Percentiles rank a stretch among this genome's conserved stretches.
Conservation (phyloP, 2,888 invertebrate species). For the Margaritifera margaritifera region DNA sequence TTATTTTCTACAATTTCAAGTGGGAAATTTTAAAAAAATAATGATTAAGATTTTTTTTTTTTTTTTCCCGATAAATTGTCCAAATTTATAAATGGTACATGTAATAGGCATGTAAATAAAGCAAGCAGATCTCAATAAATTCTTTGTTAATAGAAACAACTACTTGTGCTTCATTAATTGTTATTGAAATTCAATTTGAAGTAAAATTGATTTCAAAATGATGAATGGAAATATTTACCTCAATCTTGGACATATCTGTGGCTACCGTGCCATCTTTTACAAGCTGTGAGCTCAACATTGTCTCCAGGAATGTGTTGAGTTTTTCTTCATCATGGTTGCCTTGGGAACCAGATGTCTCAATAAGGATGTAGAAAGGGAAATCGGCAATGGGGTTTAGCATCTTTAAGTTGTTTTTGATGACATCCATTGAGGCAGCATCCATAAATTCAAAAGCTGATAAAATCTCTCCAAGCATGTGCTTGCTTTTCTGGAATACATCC, state of each 20-base stretch:
- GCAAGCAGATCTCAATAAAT: no score
- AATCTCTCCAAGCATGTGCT: slow-evolving; percentile 86
- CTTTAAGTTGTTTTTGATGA: slow-evolving; percentile 79
- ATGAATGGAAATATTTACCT: slow-evolving; percentile 74
- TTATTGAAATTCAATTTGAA: no score
- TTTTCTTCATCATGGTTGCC: slow-evolving; percentile 90
- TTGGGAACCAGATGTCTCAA: slow-evolving; percentile 81
- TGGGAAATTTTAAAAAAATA: no score
- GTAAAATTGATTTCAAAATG: neutral
- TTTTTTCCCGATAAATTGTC: no score
- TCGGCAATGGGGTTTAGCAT: slow-evolving; percentile 74
- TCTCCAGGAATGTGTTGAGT: slow-evolving; percentile 84
- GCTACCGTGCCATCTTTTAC: slow-evolving; percentile 89
- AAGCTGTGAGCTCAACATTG: slow-evolving; percentile 81
- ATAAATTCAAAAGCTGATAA: slow-evolving; percentile 97
- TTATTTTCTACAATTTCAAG: no score
- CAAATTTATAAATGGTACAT: no score
- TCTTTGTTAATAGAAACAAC: no score
- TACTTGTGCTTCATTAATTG: no score
- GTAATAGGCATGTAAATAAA: no score
- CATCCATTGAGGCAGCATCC: slow-evolving; percentile 83
- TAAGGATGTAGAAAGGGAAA: slow-evolving; percentile 66
- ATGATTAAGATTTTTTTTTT: no score
- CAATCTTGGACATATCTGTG: slow-evolving; percentile 87
- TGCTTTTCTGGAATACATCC: slow-evolving; percentile 83